Percentiles rank a stretch among this genome's conserved stretches.
Conservation (phyloP, 2,113 vertebrate species). For the Thryonomys swinderianus region DNA sequence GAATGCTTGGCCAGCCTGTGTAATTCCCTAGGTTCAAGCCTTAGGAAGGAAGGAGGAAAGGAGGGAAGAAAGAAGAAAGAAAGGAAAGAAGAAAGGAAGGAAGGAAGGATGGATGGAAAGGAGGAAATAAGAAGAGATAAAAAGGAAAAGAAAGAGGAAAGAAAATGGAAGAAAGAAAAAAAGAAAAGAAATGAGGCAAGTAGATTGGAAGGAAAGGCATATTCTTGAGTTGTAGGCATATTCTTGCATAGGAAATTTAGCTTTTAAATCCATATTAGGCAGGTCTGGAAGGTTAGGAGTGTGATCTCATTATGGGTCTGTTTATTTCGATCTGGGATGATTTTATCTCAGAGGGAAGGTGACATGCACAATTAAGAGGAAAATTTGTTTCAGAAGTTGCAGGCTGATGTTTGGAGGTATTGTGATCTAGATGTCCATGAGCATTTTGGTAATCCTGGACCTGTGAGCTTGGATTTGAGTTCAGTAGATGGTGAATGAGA, state of each 20-base stretch:
- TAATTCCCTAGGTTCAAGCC: background rate
- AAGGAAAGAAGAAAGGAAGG: background rate
- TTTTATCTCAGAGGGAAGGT: background rate
- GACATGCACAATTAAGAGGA: background rate
- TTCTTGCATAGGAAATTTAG: background rate
- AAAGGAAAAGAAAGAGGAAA: background rate
- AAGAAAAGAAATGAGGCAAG: background rate
- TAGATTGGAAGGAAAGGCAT: background rate
- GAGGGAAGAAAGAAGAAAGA: too few species aligned
- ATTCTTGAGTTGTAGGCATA: background rate
- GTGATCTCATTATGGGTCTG: background rate
- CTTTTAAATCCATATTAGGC: too few species aligned
- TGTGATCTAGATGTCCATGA: too few species aligned
- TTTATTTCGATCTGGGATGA: background rate
- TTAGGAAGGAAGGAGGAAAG: background rate
- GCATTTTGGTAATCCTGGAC: background rate
- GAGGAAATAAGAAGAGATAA: background rate
- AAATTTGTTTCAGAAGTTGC: background rate
- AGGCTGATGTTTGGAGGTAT: background rate
- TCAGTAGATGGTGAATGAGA: background rate
- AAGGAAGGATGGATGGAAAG: too few species aligned
- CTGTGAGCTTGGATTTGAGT: background rate
- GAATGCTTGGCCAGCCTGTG: background rate
- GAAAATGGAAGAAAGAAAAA: fast-evolving
- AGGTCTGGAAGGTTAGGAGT: background rate